A percentile compares a stretch with the other conserved stretches of the same genome.
phyloP scores from a whole-genome alignment of 35 echinoderm and acorn worm species.

The Strongylocentrotus purpuratus region DNA sequence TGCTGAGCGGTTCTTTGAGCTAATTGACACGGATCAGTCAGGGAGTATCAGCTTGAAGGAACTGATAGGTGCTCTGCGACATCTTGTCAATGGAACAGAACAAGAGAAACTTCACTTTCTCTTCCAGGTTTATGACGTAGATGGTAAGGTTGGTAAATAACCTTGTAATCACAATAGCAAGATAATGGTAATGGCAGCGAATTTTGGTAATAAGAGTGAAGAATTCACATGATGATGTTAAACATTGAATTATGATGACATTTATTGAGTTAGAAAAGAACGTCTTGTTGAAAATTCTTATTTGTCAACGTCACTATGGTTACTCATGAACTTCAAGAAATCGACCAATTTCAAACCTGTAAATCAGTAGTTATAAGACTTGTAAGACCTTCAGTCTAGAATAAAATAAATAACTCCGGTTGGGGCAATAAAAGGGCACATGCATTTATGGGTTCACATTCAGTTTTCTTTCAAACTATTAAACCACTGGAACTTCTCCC shows the following conservation, averaged over 20 bases:
- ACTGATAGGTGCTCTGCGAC: conserved; percentile 62
- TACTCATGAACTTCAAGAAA: no score
- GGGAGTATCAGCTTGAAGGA: conserved; percentile 75
- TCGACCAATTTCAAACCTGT: no score
- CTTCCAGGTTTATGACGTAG: conserved; percentile 87
- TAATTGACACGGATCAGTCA: conserved; percentile 78
- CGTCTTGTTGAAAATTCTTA: no score
- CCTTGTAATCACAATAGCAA: neutral
- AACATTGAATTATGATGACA: neutral
- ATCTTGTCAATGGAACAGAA: conserved; percentile 72
- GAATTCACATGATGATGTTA: neutral
- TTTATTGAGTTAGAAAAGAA: no score
- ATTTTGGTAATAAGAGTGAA: neutral
- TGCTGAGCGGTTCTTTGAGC: conserved; percentile 86
- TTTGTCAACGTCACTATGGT: no score
- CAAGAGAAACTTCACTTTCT: conserved; percentile 76
- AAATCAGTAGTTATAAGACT: no score
- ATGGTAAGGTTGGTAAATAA: conserved; percentile 74
- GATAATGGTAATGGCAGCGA: neutral
- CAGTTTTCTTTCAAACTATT: no score
- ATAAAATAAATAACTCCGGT: no score
- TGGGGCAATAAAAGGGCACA: no score
- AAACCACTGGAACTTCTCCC: no score
- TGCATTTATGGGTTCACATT: no score
- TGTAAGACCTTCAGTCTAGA: no score